Conservation (phyloP, 2,888 invertebrate genomes). For the Trichacis sp. region DNA sequence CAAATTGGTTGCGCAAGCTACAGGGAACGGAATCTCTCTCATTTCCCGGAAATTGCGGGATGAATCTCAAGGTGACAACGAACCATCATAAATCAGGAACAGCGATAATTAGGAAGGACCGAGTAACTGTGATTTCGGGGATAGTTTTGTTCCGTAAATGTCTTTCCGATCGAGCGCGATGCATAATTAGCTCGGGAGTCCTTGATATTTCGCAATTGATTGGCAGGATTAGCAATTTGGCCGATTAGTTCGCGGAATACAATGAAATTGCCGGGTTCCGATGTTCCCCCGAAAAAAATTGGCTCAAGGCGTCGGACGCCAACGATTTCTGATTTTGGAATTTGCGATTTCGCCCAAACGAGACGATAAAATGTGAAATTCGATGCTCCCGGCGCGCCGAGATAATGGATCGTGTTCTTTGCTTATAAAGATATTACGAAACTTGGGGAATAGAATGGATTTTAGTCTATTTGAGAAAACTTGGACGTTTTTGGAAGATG, state of each 20-base stretch:
- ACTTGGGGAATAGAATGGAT: too few species aligned
- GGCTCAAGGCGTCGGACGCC: constrained; percentile 30
- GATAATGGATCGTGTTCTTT: background rate
- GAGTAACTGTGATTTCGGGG: too few species aligned
- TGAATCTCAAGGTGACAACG: constrained; percentile 19
- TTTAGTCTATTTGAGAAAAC: too few species aligned
- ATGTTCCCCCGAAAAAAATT: constrained; percentile 1
- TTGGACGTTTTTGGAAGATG: too few species aligned
- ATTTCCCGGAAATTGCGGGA: constrained; percentile 59
- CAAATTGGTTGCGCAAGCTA: constrained; percentile 47
- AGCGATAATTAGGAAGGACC: too few species aligned
- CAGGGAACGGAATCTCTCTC: too few species aligned
- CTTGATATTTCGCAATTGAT: constrained; percentile 65
- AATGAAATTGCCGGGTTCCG: constrained; percentile 61
- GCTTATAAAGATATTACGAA: too few species aligned
- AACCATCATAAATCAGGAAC: too few species aligned
- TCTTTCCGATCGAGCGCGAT: too few species aligned
- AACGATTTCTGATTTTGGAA: constrained; percentile 48
- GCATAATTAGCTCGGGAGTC: constrained; percentile 28
- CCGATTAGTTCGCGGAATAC: constrained; percentile 64
- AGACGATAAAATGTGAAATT: too few species aligned
- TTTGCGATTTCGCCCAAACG: constrained; percentile 39
- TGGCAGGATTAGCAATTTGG: constrained; percentile 66
- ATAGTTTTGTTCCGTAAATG: too few species aligned
- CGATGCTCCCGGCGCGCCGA: background rate